A percentile compares a stretch with the other conserved stretches of the same genome.
These are phyloP conservation scores for Hydropsyche tenuis DNA, from an alignment of 1,140 invertebrate species.

Conservation along the genomic window DNA sequence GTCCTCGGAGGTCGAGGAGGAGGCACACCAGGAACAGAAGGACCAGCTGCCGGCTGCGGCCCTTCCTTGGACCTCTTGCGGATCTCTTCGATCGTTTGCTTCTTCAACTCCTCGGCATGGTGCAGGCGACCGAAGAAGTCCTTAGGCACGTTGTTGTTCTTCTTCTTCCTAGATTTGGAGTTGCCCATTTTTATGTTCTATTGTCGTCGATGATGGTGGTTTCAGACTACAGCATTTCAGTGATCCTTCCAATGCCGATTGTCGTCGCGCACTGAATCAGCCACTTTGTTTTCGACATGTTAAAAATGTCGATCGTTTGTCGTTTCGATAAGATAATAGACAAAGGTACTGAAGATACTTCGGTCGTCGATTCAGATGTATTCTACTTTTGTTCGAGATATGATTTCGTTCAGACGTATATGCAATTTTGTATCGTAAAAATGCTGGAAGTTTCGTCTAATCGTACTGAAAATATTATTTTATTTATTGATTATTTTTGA, in stretches of 20 bases:
- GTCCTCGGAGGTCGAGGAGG: conserved; percentile 36
- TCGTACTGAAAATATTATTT: no score
- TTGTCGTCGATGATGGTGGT: not conserved
- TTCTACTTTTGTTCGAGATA: no score
- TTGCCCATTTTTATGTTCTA: conserved; percentile 63
- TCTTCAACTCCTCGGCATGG: conserved; percentile 56
- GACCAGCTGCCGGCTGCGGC: conserved; percentile 17
- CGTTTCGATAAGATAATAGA: conserved; percentile 1
- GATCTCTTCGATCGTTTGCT: conserved; percentile 49
- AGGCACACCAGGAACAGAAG: not conserved
- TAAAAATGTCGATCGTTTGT: not conserved
- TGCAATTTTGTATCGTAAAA: no score
- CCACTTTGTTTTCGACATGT: not conserved
- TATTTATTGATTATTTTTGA: no score
- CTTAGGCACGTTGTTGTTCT: conserved; percentile 56
- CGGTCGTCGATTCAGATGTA: no score
- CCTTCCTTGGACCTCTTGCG: not conserved
- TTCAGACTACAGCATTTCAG: not conserved
- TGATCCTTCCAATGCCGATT: not conserved
- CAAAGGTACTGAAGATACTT: not conserved
- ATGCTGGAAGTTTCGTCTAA: no score
- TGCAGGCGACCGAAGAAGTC: conserved; percentile 57
- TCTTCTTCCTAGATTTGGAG: conserved; percentile 53
- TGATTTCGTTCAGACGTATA: no score
- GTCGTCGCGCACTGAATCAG: not conserved